Conservation (phyloP, 2,113 vertebrate genomes). For the Pedionomus torquatus region DNA sequence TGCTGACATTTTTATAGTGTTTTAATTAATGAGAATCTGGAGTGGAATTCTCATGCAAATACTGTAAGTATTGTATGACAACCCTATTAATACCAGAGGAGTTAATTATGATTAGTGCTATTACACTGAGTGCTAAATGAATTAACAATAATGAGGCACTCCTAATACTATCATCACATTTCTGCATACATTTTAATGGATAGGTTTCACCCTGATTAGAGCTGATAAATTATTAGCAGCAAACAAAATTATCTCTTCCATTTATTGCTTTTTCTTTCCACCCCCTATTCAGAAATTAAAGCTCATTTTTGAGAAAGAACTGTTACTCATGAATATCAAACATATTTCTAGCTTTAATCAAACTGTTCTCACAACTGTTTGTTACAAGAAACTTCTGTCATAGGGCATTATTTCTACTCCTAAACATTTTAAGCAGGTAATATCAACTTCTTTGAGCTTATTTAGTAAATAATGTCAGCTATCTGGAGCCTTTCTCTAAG, state of each 20-base stretch:
- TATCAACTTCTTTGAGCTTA: not conserved
- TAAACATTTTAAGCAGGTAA: not conserved
- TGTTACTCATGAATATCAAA: not conserved
- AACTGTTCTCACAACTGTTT: not conserved
- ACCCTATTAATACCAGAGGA: constrained; percentile 59
- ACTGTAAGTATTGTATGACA: constrained; percentile 48
- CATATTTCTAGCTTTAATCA: not conserved
- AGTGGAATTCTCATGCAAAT: constrained; percentile 70
- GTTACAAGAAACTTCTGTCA: not conserved
- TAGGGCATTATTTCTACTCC: not conserved
- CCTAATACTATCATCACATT: constrained; percentile 38
- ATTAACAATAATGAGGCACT: constrained; percentile 65
- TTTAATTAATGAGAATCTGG: constrained; percentile 60
- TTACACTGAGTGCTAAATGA: constrained; percentile 62
- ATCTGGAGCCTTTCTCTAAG: not conserved
- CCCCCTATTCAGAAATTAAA: not conserved
- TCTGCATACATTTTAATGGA: constrained; percentile 25
- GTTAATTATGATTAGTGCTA: constrained; percentile 68
- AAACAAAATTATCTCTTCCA: constrained; percentile 42
- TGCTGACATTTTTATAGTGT: constrained; percentile 48
- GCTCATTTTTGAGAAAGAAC: not conserved
- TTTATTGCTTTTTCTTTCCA: not conserved
- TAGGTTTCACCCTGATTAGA: constrained; percentile 51
- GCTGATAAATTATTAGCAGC: constrained; percentile 31
- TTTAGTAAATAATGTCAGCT: not conserved